Evolutionary conservation across 1,140 invertebrate genomes (phyloP).

Genomic region (Calephelis nemesis): DNA sequence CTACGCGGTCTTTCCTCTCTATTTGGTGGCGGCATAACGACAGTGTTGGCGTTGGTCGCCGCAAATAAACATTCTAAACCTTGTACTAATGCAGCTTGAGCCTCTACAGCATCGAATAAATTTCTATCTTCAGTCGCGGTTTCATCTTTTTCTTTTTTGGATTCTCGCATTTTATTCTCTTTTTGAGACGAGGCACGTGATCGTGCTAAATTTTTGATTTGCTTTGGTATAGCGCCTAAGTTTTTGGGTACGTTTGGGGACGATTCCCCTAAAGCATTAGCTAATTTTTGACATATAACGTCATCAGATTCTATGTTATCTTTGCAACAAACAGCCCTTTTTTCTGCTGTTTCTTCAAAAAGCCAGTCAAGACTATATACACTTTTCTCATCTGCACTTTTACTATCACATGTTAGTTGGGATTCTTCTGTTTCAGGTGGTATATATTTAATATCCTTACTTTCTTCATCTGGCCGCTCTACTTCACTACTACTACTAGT

Average conservation of each 20-base stretch:
- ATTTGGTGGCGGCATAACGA: slow-evolving; percentile 71
- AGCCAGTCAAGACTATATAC: slow-evolving; percentile 75
- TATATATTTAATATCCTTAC: slow-evolving; percentile 45
- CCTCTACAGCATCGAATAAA: slow-evolving; percentile 72
- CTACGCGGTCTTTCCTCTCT: slow-evolving; percentile 65
- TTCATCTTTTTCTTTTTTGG: slow-evolving; percentile 70
- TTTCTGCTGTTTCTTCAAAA: slow-evolving; percentile 60
- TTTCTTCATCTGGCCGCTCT: slow-evolving; percentile 47
- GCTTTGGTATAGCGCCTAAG: slow-evolving; percentile 88
- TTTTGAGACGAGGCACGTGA: slow-evolving; percentile 73
- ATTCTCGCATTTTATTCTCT: slow-evolving; percentile 76
- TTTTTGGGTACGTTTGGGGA: slow-evolving; percentile 77
- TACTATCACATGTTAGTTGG: slow-evolving; percentile 63
- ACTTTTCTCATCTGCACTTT: slow-evolving; percentile 71
- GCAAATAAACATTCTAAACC: slow-evolving; percentile 76
- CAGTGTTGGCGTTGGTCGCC: slow-evolving; percentile 74
- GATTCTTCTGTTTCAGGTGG: slow-evolving; percentile 65
- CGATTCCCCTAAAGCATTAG: slow-evolving; percentile 64
- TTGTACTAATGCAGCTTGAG: slow-evolving; percentile 75
- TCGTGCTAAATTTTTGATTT: slow-evolving; percentile 77
- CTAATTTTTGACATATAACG: slow-evolving; percentile 54
- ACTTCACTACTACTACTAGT: slow-evolving; percentile 80
- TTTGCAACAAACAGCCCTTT: slow-evolving; percentile 34
- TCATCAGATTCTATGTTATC: slow-evolving; percentile 47
- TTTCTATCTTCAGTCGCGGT: slow-evolving; percentile 67